A percentile compares a stretch with the other conserved stretches of the same genome.
These are phyloP conservation scores for Macroramphosus scolopax DNA, from an alignment of 2,797 vertebrate genomes.

Conservation along the genomic window DNA sequence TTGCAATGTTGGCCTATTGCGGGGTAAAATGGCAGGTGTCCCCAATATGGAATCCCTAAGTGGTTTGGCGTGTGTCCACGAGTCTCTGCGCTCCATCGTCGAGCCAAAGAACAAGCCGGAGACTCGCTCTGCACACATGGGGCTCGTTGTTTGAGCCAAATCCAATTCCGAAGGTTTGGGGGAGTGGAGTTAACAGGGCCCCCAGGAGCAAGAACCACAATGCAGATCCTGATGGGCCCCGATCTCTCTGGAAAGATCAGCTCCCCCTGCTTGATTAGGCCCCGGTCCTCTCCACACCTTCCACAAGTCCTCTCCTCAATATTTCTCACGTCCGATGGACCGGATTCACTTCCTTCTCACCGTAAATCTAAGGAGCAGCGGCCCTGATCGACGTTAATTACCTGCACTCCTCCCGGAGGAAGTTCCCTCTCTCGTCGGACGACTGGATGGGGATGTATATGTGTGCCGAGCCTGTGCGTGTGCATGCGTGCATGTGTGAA, in stretches of 20 bases:
- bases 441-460: conserved; percentile 41
- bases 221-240: conserved; percentile 61
- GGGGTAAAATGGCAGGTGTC: conserved; percentile 58
- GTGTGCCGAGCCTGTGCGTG: conserved; percentile 23
- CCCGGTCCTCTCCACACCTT: conserved; percentile 36
- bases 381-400: conserved; percentile 75
- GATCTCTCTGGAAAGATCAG: conserved; percentile 70
- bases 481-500: conserved; percentile 50
- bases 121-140: conserved; percentile 24
- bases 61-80: conserved; percentile 68
- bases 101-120: too few species aligned
- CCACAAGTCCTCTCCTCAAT: conserved; percentile 43
- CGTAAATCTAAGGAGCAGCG: conserved; percentile 64
- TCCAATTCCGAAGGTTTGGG: conserved; percentile 45
- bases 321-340: conserved; percentile 69
- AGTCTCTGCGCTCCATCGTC: conserved; percentile 55
- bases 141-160: conserved; percentile 43
- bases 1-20: conserved; percentile 10
- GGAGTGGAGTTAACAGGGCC: conserved; percentile 58
- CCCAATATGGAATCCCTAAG: conserved; percentile 59
- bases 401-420: conserved; percentile 62
- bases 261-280: conserved; percentile 62
- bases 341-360: conserved; percentile 70
- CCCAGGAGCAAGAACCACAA: conserved; percentile 64
- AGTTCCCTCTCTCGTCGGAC: conserved; percentile 57